phyloP scores from a whole-genome alignment of 2,888 invertebrate species.

The Panorpa germanica region DNA sequence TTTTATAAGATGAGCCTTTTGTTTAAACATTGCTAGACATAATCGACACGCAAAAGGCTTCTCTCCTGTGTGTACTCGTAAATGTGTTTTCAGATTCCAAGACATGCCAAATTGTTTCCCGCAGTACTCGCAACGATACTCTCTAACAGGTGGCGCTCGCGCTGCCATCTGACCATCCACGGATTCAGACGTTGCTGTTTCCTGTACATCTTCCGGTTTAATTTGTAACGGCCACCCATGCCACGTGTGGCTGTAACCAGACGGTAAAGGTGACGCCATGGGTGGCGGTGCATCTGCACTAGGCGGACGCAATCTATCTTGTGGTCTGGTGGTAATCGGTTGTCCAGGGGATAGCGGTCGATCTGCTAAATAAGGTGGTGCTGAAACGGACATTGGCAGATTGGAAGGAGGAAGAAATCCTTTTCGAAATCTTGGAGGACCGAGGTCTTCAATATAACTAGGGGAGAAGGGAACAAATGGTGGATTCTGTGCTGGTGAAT shows the following conservation, averaged over 20 bases:
- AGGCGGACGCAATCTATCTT: conserved; percentile 32
- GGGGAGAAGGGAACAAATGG: conserved; percentile 71
- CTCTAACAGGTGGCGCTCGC: conserved; percentile 45
- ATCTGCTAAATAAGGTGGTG: conserved; percentile 33
- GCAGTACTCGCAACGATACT: conserved; percentile 76
- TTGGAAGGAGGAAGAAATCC: conserved; percentile 31
- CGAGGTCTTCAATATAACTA: conserved; percentile 52
- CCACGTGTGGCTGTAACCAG: too few relatives aligned
- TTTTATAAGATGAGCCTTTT: conserved; percentile 73
- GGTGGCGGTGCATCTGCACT: conserved; percentile 39
- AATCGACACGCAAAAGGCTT: conserved; percentile 78
- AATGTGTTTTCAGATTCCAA: conserved; percentile 79
- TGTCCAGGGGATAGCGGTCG: conserved; percentile 19
- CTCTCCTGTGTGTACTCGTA: conserved; percentile 74
- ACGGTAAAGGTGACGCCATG: conserved; percentile 26
- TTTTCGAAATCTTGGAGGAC: conserved; percentile 39
- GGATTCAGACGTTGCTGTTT: too few relatives aligned
- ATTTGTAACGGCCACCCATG: too few relatives aligned
- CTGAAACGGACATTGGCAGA: conserved; percentile 51
- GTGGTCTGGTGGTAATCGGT: conserved; percentile 14
- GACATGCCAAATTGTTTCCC: conserved; percentile 86
- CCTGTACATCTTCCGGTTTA: too few relatives aligned
- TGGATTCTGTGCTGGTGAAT: conserved; percentile 72
- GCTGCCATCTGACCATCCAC: too few relatives aligned
- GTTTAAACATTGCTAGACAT: conserved; percentile 83